phyloP scores from a whole-genome alignment of 2,113 vertebrate genomes.

The Lates calcarifer region DNA sequence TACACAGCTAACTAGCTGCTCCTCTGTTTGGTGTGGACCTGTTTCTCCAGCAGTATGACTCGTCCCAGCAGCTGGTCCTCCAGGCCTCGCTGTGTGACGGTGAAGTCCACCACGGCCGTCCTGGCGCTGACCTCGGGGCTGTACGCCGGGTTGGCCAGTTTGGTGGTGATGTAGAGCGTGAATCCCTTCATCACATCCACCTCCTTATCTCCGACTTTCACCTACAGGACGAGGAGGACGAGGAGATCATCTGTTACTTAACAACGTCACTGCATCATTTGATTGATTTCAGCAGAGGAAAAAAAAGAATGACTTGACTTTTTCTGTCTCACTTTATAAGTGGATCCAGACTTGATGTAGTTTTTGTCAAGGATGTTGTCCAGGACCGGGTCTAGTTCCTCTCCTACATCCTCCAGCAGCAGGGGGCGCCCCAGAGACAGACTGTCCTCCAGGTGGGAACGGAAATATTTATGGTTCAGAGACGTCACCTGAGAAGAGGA shows the following conservation, averaged over 20 bases:
- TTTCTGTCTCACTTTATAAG: slow-evolving; percentile 81
- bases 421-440: slow-evolving; percentile 88
- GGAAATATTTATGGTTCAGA: slow-evolving; percentile 90
- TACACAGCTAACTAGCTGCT: neutral
- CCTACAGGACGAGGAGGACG: slow-evolving; percentile 70
- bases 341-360: slow-evolving; percentile 89
- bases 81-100: slow-evolving; percentile 87
- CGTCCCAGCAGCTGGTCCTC: slow-evolving; percentile 91
- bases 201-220: slow-evolving; percentile 90
- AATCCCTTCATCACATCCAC: slow-evolving; percentile 87
- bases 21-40: slow-evolving; percentile 71
- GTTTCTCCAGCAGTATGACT: slow-evolving; percentile 89
- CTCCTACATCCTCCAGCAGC: slow-evolving; percentile 89
- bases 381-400: slow-evolving; percentile 89
- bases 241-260: neutral
- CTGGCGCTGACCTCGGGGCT: slow-evolving; percentile 89
- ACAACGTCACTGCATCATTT: neutral
- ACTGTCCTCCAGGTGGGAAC: slow-evolving; percentile 86
- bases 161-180: slow-evolving; percentile 89
- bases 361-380: slow-evolving; percentile 92
- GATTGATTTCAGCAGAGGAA: neutral
- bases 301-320: neutral
- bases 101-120: slow-evolving; percentile 89
- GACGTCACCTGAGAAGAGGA: slow-evolving; percentile 82
- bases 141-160: slow-evolving; percentile 89